Conservation (phyloP, 2,888 invertebrate species). For the Notodonta dromedarius region DNA sequence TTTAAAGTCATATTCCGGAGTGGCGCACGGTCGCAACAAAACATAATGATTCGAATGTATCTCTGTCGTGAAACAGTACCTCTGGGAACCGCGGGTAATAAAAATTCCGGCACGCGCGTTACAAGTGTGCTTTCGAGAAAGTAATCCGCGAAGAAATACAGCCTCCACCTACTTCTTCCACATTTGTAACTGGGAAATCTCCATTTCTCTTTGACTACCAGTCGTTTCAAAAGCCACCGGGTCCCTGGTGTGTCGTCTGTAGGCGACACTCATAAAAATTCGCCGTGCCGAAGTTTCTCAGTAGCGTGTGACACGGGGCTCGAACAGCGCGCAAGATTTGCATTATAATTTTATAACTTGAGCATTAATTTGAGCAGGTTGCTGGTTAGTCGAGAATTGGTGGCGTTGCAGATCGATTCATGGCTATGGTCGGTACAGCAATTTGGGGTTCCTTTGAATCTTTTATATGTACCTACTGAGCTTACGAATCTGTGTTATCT, state of each 20-base stretch:
- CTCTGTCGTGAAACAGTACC: conserved; percentile 73
- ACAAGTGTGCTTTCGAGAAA: conserved; percentile 73
- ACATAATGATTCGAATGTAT: conserved; percentile 74
- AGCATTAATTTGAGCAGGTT: conserved; percentile 36
- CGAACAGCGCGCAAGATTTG: conserved; percentile 52
- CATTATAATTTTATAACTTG: conserved; percentile 61
- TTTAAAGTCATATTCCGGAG: conserved; percentile 53
- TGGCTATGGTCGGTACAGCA: background rate
- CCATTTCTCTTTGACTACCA: conserved; percentile 81
- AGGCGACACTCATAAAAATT: conserved; percentile 80
- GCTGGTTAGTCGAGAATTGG: conserved; percentile 11
- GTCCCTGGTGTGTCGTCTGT: conserved; percentile 75
- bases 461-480: too few relatives aligned
- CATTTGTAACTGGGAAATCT: conserved; percentile 82
- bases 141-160: conserved; percentile 81
- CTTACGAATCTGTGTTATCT: too few relatives aligned
- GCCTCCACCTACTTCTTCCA: conserved; percentile 73
- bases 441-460: too few relatives aligned
- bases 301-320: conserved; percentile 57
- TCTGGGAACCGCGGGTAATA: conserved; percentile 71
- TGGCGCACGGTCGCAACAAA: conserved; percentile 55
- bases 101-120: conserved; percentile 75
- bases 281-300: conserved; percentile 68
- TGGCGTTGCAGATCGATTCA: background rate
- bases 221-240: conserved; percentile 76